phyloP scores from a whole-genome alignment of 2,797 vertebrate genomes.

The Sebastes goodei region DNA sequence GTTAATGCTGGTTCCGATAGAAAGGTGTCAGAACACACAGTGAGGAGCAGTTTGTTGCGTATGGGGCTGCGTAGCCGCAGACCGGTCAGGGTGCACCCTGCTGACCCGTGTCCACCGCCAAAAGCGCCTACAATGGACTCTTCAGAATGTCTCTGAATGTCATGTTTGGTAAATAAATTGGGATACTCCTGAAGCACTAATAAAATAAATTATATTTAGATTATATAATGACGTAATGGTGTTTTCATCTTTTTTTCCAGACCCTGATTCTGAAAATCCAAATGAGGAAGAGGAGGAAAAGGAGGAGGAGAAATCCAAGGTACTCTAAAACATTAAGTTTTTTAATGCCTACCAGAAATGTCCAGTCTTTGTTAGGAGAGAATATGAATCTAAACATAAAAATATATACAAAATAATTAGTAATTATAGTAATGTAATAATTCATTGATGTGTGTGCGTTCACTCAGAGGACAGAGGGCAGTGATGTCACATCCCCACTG shows the following conservation, averaged over 20 bases:
- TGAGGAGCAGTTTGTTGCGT: too few species aligned
- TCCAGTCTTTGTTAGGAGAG: neutral
- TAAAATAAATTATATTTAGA: neutral
- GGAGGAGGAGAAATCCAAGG: conserved; percentile 31
- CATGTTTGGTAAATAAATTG: neutral
- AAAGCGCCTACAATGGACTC: neutral
- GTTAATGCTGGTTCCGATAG: too few species aligned
- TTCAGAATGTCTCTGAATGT: neutral
- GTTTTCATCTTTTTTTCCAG: conserved; percentile 15
- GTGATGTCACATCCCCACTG: neutral
- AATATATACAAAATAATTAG: neutral
- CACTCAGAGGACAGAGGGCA: neutral
- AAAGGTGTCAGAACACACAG: too few species aligned
- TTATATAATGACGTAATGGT: neutral
- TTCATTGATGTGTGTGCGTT: neutral
- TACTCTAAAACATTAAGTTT: neutral
- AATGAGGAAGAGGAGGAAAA: conserved; percentile 6
- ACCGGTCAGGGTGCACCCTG: too few species aligned
- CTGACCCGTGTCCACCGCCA: too few species aligned
- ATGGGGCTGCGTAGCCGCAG: too few species aligned
- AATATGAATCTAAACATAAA: neutral
- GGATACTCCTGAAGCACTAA: neutral
- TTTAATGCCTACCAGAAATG: too few species aligned
- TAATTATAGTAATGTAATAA: neutral
- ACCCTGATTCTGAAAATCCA: conserved; percentile 6